Conservation (phyloP, 2,888 invertebrate genomes). For the Nomada fabriciana region DNA sequence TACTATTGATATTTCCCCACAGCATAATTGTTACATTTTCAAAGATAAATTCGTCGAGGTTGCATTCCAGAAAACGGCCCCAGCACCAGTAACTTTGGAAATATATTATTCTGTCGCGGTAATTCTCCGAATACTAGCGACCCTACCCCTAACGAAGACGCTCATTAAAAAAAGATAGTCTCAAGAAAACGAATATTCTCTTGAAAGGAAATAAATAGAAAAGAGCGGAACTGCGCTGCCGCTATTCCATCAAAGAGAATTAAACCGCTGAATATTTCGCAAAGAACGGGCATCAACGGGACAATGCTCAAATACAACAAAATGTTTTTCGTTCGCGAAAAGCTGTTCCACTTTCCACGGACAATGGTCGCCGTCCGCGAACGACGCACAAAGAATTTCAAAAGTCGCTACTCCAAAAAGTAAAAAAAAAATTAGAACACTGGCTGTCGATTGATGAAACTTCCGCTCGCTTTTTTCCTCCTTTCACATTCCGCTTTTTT, state of each 20-base stretch:
- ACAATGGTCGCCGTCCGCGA: conserved; percentile 6
- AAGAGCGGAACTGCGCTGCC: too few relatives aligned
- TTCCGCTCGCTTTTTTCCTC: neutral
- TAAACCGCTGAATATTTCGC: neutral
- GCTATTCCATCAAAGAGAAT: neutral
- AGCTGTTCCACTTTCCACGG: conserved; percentile 8
- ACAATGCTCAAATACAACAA: neutral
- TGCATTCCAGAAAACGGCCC: too few relatives aligned
- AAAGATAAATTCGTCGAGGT: too few relatives aligned
- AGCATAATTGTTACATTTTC: too few relatives aligned
- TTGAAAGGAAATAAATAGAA: too few relatives aligned
- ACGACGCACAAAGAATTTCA: neutral
- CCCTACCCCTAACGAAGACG: neutral
- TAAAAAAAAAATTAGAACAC: neutral
- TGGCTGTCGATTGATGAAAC: conserved; percentile 4
- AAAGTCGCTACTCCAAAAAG: neutral
- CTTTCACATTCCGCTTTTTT: neutral
- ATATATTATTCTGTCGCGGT: neutral
- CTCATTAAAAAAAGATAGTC: neutral
- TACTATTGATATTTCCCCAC: too few relatives aligned
- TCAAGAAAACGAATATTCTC: neutral
- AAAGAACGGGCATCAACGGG: neutral
- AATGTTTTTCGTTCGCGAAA: neutral
- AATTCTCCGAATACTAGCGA: neutral
- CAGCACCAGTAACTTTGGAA: too few relatives aligned